phyloP scores from a whole-genome alignment of 2,797 vertebrate species.

The Acanthopagrus latus region DNA sequence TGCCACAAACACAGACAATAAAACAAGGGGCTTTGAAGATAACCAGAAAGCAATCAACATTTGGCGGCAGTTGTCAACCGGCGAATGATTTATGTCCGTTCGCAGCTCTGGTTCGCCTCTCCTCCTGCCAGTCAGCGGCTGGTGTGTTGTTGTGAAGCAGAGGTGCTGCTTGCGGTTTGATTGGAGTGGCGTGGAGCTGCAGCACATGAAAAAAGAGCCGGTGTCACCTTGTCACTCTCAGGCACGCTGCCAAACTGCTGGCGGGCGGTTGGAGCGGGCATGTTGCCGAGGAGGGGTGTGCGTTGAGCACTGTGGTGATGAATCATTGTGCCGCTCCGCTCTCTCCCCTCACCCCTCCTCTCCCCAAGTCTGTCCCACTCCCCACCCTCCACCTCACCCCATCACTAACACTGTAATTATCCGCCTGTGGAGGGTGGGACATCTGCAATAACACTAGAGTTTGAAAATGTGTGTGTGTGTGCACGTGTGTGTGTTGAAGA shows the following conservation, averaged over 20 bases:
- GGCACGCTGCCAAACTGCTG: constrained; percentile 83
- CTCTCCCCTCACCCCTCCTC: constrained; percentile 17
- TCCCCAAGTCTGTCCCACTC: constrained; percentile 54
- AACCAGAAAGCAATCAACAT: constrained; percentile 80
- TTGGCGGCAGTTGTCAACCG: constrained; percentile 72
- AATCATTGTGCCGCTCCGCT: constrained; percentile 76
- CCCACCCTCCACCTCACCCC: constrained; percentile 70
- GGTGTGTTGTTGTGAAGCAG: constrained; percentile 69
- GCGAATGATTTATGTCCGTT: constrained; percentile 81
- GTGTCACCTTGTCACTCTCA: constrained; percentile 89
- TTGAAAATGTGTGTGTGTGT: constrained; percentile 53
- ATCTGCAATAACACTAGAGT: constrained; percentile 76
- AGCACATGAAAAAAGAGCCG: constrained; percentile 76
- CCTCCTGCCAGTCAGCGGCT: constrained; percentile 70
- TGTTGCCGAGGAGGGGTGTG: constrained; percentile 69
- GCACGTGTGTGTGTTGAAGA: constrained; percentile 29
- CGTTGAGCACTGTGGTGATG: constrained; percentile 75
- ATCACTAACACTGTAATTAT: constrained; percentile 85
- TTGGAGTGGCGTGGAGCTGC: constrained; percentile 76
- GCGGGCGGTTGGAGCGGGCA: constrained; percentile 69
- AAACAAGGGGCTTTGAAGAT: constrained; percentile 75
- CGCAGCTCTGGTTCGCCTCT: constrained; percentile 57
- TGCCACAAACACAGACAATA: constrained; percentile 62
- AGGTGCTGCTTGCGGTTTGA: constrained; percentile 72
- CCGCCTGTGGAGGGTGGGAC: constrained; percentile 77